A percentile compares a stretch with the other conserved stretches of the same genome.
phyloP scores from a whole-genome alignment of 2,113 vertebrate genomes.

The Podiceps cristatus region DNA sequence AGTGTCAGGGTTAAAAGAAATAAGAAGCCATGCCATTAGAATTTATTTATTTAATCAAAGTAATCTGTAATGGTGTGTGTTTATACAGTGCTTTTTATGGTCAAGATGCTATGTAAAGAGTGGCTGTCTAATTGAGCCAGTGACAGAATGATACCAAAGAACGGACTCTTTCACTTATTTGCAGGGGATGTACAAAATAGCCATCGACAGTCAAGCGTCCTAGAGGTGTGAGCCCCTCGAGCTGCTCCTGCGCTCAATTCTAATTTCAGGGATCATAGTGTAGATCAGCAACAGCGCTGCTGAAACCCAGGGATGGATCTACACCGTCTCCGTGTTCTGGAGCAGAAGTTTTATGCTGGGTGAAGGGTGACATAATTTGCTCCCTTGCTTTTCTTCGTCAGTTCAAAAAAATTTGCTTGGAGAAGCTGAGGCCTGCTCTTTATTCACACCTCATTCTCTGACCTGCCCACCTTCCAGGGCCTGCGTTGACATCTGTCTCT shows the following conservation, averaged over 20 bases:
- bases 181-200: neutral
- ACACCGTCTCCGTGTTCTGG: accelerated
- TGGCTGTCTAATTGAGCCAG: neutral
- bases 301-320: neutral
- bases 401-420: too few species aligned
- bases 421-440: neutral
- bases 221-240: accelerated
- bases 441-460: neutral
- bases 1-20: neutral
- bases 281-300: neutral
- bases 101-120: neutral
- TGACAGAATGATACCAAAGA: neutral
- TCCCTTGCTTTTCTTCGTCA: neutral
- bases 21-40: neutral
- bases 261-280: neutral
- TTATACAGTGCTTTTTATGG: neutral
- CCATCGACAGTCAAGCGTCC: neutral
- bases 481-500: neutral
- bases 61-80: neutral
- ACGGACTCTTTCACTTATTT: neutral
- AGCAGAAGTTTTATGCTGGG: neutral
- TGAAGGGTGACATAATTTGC: neutral
- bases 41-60: neutral
- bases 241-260: neutral
- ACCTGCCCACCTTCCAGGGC: neutral